Conservation (phyloP, 2,888 invertebrate species). For the Coremacera marginata region DNA sequence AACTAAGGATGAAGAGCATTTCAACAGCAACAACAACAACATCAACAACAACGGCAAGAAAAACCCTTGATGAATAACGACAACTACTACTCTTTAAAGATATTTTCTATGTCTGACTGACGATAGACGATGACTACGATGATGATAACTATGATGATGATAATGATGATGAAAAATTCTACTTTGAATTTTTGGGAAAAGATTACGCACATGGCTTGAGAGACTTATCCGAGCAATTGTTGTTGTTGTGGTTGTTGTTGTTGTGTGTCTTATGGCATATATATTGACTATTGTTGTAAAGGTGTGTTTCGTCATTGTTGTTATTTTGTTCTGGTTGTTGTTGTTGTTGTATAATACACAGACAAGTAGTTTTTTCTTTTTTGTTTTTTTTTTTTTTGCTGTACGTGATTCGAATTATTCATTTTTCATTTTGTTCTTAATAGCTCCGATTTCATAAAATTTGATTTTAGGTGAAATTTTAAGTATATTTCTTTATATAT, state of each 20-base stretch:
- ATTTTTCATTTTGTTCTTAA: constrained; percentile 47
- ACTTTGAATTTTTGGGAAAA: constrained; percentile 15
- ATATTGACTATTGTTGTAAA: constrained; percentile 9
- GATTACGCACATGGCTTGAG: constrained; percentile 20
- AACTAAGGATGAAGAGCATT: constrained; percentile 5
- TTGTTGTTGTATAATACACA: constrained; percentile 12
- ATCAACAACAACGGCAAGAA: background rate
- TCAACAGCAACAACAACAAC: background rate
- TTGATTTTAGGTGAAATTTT: constrained; percentile 13
- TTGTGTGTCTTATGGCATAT: background rate
- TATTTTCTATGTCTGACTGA: background rate
- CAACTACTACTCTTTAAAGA: constrained; percentile 26
- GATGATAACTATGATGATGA: background rate
- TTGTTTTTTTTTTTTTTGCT: constrained; percentile 15
- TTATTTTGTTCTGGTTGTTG: background rate
- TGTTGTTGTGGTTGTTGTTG: too few species aligned
- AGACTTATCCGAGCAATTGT: constrained; percentile 4
- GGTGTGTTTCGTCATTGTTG: constrained; percentile 7
- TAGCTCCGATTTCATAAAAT: background rate
- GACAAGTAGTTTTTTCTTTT: constrained; percentile 40
- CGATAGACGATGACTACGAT: background rate
- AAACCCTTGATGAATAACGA: constrained; percentile 29
- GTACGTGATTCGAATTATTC: constrained; percentile 64
- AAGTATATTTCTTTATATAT: constrained; percentile 1
- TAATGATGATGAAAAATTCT: constrained; percentile 1